Conservation (phyloP, 2,113 vertebrate genomes). For the Anguilla japonica region DNA sequence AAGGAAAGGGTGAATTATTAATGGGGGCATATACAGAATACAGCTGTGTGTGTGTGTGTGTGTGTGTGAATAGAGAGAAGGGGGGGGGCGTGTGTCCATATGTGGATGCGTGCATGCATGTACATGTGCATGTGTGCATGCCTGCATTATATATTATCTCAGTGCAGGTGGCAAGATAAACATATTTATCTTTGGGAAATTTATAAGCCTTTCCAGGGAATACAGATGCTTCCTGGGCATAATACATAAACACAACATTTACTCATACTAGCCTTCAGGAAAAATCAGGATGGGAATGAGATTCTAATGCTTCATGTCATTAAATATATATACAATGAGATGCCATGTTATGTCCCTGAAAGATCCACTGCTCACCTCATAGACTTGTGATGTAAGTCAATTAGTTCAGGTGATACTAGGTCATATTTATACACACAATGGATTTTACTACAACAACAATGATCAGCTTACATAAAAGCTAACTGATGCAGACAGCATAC, state of each 20-base stretch:
- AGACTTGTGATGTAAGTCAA: constrained; percentile 41
- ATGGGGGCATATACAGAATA: neutral
- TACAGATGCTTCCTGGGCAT: neutral
- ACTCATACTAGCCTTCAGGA: constrained; percentile 16
- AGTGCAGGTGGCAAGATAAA: neutral
- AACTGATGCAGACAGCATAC: constrained; percentile 32
- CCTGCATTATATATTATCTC: neutral
- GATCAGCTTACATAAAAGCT: neutral
- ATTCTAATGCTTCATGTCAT: neutral
- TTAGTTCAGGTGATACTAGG: constrained; percentile 39
- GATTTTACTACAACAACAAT: constrained; percentile 31
- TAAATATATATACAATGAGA: constrained; percentile 44
- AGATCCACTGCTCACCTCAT: constrained; percentile 34
- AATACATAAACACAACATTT: neutral
- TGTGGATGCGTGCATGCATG: neutral
- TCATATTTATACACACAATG: constrained; percentile 26
- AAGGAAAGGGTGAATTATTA: neutral
- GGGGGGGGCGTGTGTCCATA: neutral
- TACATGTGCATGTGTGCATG: neutral
- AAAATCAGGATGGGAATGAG: constrained; percentile 18
- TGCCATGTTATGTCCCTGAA: constrained; percentile 41
- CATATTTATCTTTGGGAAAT: neutral
- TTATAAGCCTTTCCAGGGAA: neutral
- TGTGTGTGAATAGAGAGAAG: neutral
- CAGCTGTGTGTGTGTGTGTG: neutral